phyloP scores from a whole-genome alignment of 2,113 vertebrate genomes.

The Sminthopsis crassicaudata region DNA sequence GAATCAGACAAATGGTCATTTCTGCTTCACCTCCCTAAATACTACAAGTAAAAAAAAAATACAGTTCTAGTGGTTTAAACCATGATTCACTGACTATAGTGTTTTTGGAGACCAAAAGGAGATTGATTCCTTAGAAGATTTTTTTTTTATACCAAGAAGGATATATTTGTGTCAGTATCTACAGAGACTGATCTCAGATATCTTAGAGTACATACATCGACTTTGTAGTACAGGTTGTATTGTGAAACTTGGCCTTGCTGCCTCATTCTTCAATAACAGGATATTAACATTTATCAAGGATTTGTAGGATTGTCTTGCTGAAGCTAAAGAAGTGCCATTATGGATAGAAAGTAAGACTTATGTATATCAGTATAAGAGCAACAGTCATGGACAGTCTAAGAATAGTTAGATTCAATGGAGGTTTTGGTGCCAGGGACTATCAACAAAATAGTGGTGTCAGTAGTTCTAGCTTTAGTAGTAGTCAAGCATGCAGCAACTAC shows the following conservation, averaged over 20 bases:
- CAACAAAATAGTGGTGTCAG: slow-evolving; percentile 89
- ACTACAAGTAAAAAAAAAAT: slow-evolving; percentile 91
- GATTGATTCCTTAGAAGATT: slow-evolving; percentile 96
- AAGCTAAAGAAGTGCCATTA: slow-evolving; percentile 97
- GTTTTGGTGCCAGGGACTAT: slow-evolving; percentile 97
- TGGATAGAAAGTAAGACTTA: slow-evolving; percentile 98
- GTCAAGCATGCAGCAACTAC: slow-evolving; percentile 83
- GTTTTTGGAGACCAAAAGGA: slow-evolving; percentile 99
- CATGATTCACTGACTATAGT: slow-evolving; percentile 97
- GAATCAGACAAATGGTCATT: slow-evolving; percentile 97
- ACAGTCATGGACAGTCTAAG: slow-evolving; percentile 94
- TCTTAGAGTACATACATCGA: slow-evolving; percentile 98
- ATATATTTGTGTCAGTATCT: slow-evolving; percentile 98
- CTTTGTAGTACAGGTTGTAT: slow-evolving; percentile 98
- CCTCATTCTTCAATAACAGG: slow-evolving; percentile 99
- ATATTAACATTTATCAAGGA: slow-evolving; percentile 98
- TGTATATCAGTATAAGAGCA: slow-evolving; percentile 97
- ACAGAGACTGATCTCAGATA: slow-evolving; percentile 97
- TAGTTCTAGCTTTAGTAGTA: slow-evolving; percentile 87
- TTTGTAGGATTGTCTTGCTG: slow-evolving; percentile 96
- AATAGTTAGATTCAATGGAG: slow-evolving; percentile 93
- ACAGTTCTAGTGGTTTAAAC: slow-evolving; percentile 81
- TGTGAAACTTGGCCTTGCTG: slow-evolving; percentile 98
- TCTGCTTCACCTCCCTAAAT: slow-evolving; percentile 95
- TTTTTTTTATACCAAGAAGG: slow-evolving; percentile 94